Conservation (phyloP, 2,113 vertebrate genomes). For the Zosterops japonicus region DNA sequence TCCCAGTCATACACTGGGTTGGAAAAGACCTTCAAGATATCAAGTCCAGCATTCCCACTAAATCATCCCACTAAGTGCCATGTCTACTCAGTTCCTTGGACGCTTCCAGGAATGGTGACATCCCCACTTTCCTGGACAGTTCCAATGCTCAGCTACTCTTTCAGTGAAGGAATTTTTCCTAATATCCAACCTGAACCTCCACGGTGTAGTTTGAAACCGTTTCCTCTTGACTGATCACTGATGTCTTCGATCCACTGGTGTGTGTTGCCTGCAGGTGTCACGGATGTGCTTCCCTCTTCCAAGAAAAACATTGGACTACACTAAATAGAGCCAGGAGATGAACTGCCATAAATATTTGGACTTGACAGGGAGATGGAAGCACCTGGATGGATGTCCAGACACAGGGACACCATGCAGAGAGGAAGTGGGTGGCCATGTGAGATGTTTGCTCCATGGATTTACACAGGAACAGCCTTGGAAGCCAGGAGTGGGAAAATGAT, state of each 20-base stretch:
- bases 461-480: neutral
- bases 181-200: neutral
- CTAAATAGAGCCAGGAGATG: neutral
- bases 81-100: neutral
- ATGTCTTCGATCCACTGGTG: neutral
- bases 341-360: neutral
- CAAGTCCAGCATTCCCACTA: neutral
- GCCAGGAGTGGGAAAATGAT: neutral
- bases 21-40: neutral
- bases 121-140: neutral
- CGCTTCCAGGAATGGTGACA: neutral
- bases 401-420: accelerated
- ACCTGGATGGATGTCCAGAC: neutral
- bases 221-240: neutral
- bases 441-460: neutral
- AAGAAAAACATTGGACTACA: neutral
- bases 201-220: accelerated
- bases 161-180: neutral
- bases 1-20: neutral
- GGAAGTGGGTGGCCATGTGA: accelerated
- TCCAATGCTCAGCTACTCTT: neutral
- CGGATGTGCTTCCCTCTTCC: neutral
- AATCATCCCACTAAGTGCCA: neutral
- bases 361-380: neutral
- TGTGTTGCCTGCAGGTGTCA: neutral